Base-by-base conservation (phyloP, 2,888 invertebrate species). In the Liposcelis brunnea region DNA sequence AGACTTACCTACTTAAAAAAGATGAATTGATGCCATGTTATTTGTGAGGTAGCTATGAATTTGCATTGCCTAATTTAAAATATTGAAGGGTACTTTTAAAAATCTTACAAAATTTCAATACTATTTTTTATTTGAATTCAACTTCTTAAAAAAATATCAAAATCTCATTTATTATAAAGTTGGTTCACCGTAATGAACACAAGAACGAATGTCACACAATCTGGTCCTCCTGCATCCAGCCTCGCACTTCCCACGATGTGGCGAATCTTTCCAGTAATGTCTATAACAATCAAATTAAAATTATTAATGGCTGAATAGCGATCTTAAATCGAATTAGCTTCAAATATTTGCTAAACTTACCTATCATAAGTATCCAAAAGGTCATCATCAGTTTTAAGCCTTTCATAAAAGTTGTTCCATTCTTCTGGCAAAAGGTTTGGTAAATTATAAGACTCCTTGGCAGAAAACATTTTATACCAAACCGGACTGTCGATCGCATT, bases 401-500 rank as follows among this genome's bases (percentile, higher is more conserved):
- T 35, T 35, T 35, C 35, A 10, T 35, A 35, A 14, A 35, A 16
- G 15, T 35, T 35, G 10, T 16, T 4, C 43, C 43, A 43, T 14
- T 32, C 32, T 12, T 31, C 12, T 8, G 43, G 33, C 1, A 19
- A 19, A 2, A 43, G 43, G 33, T 31, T 31, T 7, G 43, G 16
- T 31, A 43, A 2, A n/a, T 18, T 16, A 19, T 33, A 43, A n/a
- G 32, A 31, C 6, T 33, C 15, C 15, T 15, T 12, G 12, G 43
- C 43, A 14, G 31, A 31, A 32, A 31, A 43, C 11, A 43, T 31
- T 15, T 32, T 31, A 14, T 31, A 14, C 43, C 43, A 43, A 19
- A 15, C 33, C 10, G 43, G 43, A 16, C 15, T 33, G 34, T 32
- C 43, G 8, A 16, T 19, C 18, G 14, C 5, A 32, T 43, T 43